These are phyloP conservation scores for Syngnathoides biaculeatus DNA, from an alignment of 2,113 vertebrate genomes.

Conservation along the genomic window DNA sequence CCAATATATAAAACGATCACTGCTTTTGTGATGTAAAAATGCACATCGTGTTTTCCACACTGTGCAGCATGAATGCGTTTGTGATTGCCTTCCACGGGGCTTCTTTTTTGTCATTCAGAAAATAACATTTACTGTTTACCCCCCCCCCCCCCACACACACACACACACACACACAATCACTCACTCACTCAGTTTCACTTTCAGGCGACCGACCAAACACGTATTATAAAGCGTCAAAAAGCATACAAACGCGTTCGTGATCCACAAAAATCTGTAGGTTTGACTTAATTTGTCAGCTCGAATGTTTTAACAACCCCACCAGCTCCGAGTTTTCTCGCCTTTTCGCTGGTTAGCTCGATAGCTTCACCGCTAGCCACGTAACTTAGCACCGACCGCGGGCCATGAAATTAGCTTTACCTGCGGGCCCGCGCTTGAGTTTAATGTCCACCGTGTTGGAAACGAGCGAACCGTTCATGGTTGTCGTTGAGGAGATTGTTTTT, in stretches of 20 bases:
- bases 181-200: neutral
- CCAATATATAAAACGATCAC: too few species aligned
- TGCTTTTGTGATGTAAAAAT: too few species aligned
- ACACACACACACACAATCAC: too few species aligned
- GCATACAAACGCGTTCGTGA: neutral
- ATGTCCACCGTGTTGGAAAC: slow-evolving; percentile 48
- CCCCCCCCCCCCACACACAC: too few species aligned
- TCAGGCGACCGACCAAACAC: neutral
- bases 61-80: too few species aligned
- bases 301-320: neutral
- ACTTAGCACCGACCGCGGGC: neutral
- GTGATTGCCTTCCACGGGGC: too few species aligned
- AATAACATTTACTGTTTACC: too few species aligned
- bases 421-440: slow-evolving; percentile 65
- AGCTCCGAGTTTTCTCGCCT: neutral
- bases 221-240: neutral
- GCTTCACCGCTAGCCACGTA: neutral
- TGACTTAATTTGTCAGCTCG: neutral
- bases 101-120: too few species aligned
- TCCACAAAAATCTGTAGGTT: neutral
- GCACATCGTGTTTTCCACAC: too few species aligned
- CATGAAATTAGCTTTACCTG: slow-evolving; percentile 52
- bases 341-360: slow-evolving; percentile 19
- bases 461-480: slow-evolving; percentile 69
- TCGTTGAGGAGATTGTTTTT: slow-evolving; percentile 10